Evolutionary conservation across 2,113 vertebrate genomes (phyloP), one percentile per base, ranked within the genome.

Genomic region (Hystrix cristata): DNA sequence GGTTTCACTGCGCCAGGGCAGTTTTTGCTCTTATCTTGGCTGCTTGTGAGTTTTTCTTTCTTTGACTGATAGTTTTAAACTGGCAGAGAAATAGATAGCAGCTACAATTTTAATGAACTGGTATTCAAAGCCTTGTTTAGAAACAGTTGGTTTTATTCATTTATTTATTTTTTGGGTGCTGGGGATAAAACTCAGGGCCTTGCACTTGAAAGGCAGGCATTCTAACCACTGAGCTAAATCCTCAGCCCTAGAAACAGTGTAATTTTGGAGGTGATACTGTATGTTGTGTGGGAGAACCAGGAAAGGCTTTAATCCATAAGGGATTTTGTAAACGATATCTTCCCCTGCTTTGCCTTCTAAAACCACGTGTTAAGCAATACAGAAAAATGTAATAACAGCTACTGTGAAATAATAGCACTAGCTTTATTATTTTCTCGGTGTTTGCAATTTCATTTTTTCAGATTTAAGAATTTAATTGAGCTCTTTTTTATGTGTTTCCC

Each of bases 1-100:
- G 64, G 59, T 94, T 90, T 98, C 96, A 97, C 79, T 97, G 83
- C 98, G 91, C 88, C 76, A 96, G 55, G 84, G 82, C 88, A 90
- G 6, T 95, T 95, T 19, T 85, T 5, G n/a, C 27, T 86, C 65
- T 71, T 96, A 91, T 90, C 97, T 97, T 94, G 90, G 67, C 62
- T 62, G 95, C 65, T 78, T 96, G 72, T 76, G 71, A 89, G 71
- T 94, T 97, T 96, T 79, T 97, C 3, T 88, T 1, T 34, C 60
- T 34, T 96, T 95, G 60, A 64, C 19, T 92, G 87, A 90, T 80
- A 74, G 48, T 59, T 94, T 84, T 91, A 72, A 31, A 91, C 80
- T 96, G 94, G 21, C 60, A 95, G 83, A 64, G 38, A 18, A 43
- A 2, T 88, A 38, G 53, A 1, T 69, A 82, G 82, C 59, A 80